Evolutionary conservation across 2,888 invertebrate genomes (phyloP).

Genomic region (Cephus pygmeus): DNA sequence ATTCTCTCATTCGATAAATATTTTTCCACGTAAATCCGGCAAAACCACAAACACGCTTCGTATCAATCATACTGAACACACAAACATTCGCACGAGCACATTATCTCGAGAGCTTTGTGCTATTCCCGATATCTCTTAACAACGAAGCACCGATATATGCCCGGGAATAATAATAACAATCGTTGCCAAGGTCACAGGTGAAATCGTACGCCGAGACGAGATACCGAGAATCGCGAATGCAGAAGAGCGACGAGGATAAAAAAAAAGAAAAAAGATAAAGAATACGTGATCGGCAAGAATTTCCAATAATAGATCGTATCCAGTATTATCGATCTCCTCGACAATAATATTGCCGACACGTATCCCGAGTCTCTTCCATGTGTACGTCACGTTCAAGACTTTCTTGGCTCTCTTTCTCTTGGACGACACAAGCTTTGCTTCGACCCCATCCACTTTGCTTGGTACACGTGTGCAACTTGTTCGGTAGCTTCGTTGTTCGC

Average conservation of each 20-base stretch:
- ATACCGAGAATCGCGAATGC: background rate
- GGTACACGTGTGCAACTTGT: background rate
- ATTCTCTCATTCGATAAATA: background rate
- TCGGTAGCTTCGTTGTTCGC: background rate
- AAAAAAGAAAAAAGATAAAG: background rate
- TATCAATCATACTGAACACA: background rate
- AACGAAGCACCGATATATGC: background rate
- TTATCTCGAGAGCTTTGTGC: background rate
- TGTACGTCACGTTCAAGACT: background rate
- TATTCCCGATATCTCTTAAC: background rate
- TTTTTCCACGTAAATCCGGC: background rate
- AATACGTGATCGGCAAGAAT: background rate
- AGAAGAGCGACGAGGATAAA: background rate
- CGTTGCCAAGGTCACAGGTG: background rate
- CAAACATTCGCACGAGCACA: background rate
- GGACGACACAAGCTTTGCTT: background rate
- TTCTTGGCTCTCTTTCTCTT: background rate
- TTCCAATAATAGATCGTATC: background rate
- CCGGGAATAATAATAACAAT: background rate
- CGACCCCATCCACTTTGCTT: background rate
- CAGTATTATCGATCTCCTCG: background rate
- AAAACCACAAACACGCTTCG: background rate
- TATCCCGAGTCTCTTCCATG: background rate
- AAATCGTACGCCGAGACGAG: background rate
- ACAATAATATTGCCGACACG: background rate